Percentiles rank a stretch among this genome's conserved stretches.
Evolutionary conservation across 2,888 invertebrate species (phyloP).

Genomic region (Xanthorhoe spadicearia): DNA sequence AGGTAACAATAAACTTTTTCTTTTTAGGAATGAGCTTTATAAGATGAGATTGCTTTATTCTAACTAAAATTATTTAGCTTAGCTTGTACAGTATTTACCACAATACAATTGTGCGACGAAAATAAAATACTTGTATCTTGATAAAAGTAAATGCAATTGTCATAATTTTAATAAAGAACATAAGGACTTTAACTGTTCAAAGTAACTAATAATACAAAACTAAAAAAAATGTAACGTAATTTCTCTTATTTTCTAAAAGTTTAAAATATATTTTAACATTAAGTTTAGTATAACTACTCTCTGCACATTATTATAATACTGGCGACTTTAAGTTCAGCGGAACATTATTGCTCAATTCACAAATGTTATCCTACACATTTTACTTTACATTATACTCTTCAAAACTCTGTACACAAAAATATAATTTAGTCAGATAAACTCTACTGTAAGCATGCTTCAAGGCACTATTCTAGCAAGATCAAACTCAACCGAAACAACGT

Average conservation of each 20-base stretch:
- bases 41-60: slow-evolving; percentile 17
- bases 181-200: neutral
- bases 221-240: neutral
- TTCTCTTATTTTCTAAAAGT: slow-evolving; percentile 42
- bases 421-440: slow-evolving; percentile 66
- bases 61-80: slow-evolving; percentile 16
- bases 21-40: slow-evolving; percentile 44
- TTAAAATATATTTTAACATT: slow-evolving; percentile 12
- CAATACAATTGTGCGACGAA: neutral
- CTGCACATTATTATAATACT: slow-evolving; percentile 65
- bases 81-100: slow-evolving; percentile 13
- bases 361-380: slow-evolving; percentile 47
- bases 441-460: slow-evolving; percentile 82
- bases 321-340: slow-evolving; percentile 65
- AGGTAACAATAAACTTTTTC: slow-evolving; percentile 55
- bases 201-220: neutral
- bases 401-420: slow-evolving; percentile 75
- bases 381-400: slow-evolving; percentile 49
- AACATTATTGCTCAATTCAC: slow-evolving; percentile 76
- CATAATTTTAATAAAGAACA: neutral
- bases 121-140: slow-evolving; percentile 4
- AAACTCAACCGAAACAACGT: slow-evolving; percentile 66
- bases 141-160: neutral
- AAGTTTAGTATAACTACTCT: slow-evolving; percentile 15
- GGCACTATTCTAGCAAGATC: slow-evolving; percentile 83